Evolutionary conservation across 1,140 invertebrate genomes (phyloP).

Genomic region (Papilio aristodemus): DNA sequence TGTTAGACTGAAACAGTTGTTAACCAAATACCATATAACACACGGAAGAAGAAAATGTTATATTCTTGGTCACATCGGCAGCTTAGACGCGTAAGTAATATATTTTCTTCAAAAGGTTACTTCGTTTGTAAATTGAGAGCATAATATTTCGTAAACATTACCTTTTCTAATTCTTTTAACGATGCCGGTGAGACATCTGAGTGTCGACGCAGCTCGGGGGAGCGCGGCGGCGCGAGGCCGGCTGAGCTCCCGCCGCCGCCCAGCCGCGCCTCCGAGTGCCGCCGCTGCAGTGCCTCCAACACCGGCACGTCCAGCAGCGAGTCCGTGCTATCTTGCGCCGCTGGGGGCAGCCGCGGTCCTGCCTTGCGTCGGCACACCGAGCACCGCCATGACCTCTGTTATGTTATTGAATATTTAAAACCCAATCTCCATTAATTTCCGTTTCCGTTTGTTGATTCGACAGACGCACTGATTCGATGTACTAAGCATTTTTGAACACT

Average conservation of each 20-base stretch:
- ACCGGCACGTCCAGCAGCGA: slow-evolving; percentile 89
- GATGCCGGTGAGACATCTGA: slow-evolving; percentile 92
- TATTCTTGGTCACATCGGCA: no score
- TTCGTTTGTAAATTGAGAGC: no score
- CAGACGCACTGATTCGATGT: no score
- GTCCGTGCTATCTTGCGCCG: slow-evolving; percentile 89
- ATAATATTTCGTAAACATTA: slow-evolving; percentile 77
- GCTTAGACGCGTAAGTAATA: no score
- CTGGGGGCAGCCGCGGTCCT: slow-evolving; percentile 84
- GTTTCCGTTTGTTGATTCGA: no score
- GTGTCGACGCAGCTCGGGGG: slow-evolving; percentile 88
- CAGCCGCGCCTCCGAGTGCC: slow-evolving; percentile 89
- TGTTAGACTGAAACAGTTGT: no score
- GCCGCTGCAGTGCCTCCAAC: slow-evolving; percentile 86
- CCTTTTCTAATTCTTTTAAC: slow-evolving; percentile 91
- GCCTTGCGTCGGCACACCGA: slow-evolving; percentile 90
- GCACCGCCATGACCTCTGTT: slow-evolving; percentile 88
- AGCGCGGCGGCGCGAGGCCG: slow-evolving; percentile 86
- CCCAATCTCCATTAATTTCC: no score
- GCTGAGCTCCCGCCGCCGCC: slow-evolving; percentile 81
- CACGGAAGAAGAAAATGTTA: no score
- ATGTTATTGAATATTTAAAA: neutral
- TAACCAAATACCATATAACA: no score
- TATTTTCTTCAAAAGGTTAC: no score
- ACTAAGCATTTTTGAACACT: no score